Percentiles rank a stretch among this genome's conserved stretches.
phyloP scores from a whole-genome alignment of 2,113 vertebrate species.

The Apus apus region DNA sequence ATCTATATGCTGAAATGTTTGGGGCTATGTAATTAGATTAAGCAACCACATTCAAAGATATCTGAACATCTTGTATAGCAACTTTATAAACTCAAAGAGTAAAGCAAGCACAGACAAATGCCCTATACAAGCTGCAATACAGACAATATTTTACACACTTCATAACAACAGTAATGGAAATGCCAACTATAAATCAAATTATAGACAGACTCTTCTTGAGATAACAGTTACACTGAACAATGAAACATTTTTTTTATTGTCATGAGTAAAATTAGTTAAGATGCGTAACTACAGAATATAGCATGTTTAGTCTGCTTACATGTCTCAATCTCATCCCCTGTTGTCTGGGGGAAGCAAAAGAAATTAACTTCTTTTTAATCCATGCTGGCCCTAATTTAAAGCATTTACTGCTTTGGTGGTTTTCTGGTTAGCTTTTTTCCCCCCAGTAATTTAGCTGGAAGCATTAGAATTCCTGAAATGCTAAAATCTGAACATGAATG shows the following conservation, averaged over 20 bases:
- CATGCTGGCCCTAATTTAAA: slow-evolving; percentile 20
- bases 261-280: slow-evolving; percentile 59
- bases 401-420: neutral
- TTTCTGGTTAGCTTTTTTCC: neutral
- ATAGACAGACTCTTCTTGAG: slow-evolving; percentile 54
- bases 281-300: slow-evolving; percentile 46
- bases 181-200: slow-evolving; percentile 50
- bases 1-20: slow-evolving; percentile 39
- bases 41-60: slow-evolving; percentile 47
- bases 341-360: neutral
- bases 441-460: neutral
- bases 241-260: slow-evolving; percentile 52
- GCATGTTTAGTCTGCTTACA: slow-evolving; percentile 43
- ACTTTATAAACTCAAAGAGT: slow-evolving; percentile 53
- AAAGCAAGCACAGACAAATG: slow-evolving; percentile 67
- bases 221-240: slow-evolving; percentile 60
- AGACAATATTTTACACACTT: slow-evolving; percentile 62
- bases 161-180: slow-evolving; percentile 59
- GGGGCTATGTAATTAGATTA: slow-evolving; percentile 46
- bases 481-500: neutral
- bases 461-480: neutral
- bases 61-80: slow-evolving; percentile 45
- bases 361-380: neutral
- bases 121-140: slow-evolving; percentile 67
- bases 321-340: slow-evolving; percentile 11